Evolutionary conservation across 2,797 vertebrate genomes (phyloP), one percentile per base, ranked within the genome.

Genomic region (Sebastes hopkinsi): DNA sequence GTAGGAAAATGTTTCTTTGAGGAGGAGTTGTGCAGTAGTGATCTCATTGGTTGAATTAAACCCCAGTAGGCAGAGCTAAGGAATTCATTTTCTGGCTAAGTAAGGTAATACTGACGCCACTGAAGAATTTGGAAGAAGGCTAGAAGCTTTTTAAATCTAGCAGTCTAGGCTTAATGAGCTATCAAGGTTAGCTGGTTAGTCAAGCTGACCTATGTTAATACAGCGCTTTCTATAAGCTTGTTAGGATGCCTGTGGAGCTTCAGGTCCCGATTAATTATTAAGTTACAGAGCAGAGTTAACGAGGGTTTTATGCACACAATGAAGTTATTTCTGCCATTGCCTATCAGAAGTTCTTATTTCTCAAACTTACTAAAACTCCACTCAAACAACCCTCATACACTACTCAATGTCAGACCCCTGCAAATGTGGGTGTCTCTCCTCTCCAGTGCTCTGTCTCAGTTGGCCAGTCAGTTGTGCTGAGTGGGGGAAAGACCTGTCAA

Each of bases 21-120:
- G 74, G 68, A 27, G 29, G 56, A 36, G 70, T 54, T 70, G 27
- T 30, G 58, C 70, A 32, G 58, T 54, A 32, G 62, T 54, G 32
- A 88, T 85, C 62, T 83, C 58, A 87, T 80, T 89, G 86, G 88
- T 16, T 73, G 68, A 72, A 61, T 70, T 27, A 36, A 82, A 75
- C 29, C 36, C 18, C 4, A 3, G 77, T 68, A 22, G 73, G 74
- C 34, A 72, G 83, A 72, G 74, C 69, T 67, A 23, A 6, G 62
- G 5, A 61, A 30, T 25, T 55, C 13, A 65, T 75, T 58, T 73
- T 81, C 69, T 86, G 61, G 66, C 76, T 79, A 79, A 72, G 66
- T 70, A 77, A 62, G 59, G 80, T 75, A 77, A 79, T 50, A 13
- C 64, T 65, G 54, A 59, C 12, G 3, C 42, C 36, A 23, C 29